Evolutionary conservation across 2,797 vertebrate species (phyloP), one percentile per base, ranked within the genome.

Genomic region (Acropternis orthonyx): DNA sequence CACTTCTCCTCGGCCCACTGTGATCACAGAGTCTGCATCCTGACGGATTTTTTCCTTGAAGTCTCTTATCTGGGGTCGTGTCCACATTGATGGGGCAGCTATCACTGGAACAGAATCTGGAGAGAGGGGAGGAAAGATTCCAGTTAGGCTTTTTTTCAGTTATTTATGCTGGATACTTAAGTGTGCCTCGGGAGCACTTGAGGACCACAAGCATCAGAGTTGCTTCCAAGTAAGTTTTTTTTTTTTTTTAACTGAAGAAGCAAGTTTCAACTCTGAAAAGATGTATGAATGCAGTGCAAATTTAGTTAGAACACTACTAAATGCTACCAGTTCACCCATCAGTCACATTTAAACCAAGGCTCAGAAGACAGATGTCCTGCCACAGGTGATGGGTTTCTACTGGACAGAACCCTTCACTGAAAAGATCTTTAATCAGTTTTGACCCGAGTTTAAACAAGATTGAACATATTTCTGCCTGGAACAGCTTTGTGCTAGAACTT

Each of bases 1-100:
- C 92, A 99, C 99, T 97, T 99, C 99, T 41, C 99, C 99, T 49
- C 99, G 98, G 39, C 99, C 99, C 96, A 99, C 99, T 2, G 99
- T 99, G 97, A 99, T 99, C 97, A 99, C 99, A 0, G 99, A 99
- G 97, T 99, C 99, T 15, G 99, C 98, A 46, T 99, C 99, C 97
- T 99, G 99, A 3, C 99, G 98, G 95, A 99, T 99, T 96, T 99
- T 99, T 95, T 99, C 99, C 97, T 99, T 99, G 98, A 99, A 99
- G 98, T 99, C 99, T 97, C 98, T 99, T 95, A 99, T 99, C 97
- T 99, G 99, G 11, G 99, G 99, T 26, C 99, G 98, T 10, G 99
- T 99, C 99, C 99, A 99, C 99, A 99, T 99, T 22, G 99, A 99
- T 5, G 99, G 99, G 37, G 99, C 99, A 32, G 99, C 99, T 32